Conservation (phyloP, 2,888 invertebrate genomes). For the Xanthia togata region DNA sequence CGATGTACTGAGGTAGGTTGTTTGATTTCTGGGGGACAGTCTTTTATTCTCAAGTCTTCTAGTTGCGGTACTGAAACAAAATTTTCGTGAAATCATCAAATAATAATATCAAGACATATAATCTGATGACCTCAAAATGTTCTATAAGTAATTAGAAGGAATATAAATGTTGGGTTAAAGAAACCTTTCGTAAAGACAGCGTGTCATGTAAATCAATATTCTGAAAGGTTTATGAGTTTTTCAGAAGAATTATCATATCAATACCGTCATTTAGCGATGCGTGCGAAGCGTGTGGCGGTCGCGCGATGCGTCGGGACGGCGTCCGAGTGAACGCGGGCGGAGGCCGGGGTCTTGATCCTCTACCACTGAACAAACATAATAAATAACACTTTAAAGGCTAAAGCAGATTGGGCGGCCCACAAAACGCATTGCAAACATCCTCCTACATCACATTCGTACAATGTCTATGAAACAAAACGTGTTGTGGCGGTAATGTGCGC, state of each 20-base stretch:
- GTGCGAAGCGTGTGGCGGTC: slow-evolving; percentile 87
- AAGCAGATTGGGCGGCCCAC: not conserved
- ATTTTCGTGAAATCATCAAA: not conserved
- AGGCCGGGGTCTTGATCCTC: slow-evolving; percentile 90
- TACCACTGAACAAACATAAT: slow-evolving; percentile 85
- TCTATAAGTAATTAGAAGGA: not conserved
- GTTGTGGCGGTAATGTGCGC: not conserved
- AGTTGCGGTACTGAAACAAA: slow-evolving; percentile 85
- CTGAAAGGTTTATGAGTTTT: slow-evolving; percentile 22
- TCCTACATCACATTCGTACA: not conserved
- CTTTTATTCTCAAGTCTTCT: slow-evolving; percentile 90
- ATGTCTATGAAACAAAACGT: not conserved
- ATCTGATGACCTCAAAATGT: not conserved
- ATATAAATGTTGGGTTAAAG: not conserved
- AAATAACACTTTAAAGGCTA: not conserved
- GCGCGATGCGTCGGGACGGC: slow-evolving; percentile 94
- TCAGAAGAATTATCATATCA: slow-evolving; percentile 45
- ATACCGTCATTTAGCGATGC: slow-evolving; percentile 86
- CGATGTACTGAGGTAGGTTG: slow-evolving; percentile 89
- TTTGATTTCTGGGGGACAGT: slow-evolving; percentile 88
- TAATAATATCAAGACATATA: not conserved
- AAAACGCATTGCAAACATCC: not conserved
- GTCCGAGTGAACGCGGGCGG: slow-evolving; percentile 94
- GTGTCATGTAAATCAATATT: slow-evolving; percentile 6
- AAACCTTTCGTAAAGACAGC: slow-evolving; percentile 2